A percentile compares a stretch with the other conserved stretches of the same genome.
phyloP scores from a whole-genome alignment of 30 jellyfish, hydroid and myxozoan genomes.

The Aurelia sp. region DNA sequence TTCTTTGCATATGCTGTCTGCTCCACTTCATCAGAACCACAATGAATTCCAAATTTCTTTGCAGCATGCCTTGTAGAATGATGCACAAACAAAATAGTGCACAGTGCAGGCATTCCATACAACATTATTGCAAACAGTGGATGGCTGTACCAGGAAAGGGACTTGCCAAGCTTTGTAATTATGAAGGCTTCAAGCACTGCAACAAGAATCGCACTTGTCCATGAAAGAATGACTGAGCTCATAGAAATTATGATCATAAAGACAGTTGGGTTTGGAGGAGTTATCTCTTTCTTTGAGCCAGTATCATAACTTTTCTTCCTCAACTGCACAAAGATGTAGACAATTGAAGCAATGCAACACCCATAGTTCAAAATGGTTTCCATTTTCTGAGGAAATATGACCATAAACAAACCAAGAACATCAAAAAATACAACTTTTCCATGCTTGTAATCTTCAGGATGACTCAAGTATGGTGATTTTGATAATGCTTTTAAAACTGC shows the following conservation, averaged over 20 bases:
- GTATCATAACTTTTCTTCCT: background rate
- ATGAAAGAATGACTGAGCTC: slow-evolving; percentile 52
- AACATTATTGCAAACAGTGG: slow-evolving; percentile 75
- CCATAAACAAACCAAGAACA: slow-evolving; percentile 77
- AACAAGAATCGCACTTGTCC: slow-evolving; percentile 66
- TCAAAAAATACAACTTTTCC: slow-evolving; percentile 91
- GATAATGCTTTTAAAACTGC: slow-evolving; percentile 72
- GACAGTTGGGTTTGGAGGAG: slow-evolving; percentile 3
- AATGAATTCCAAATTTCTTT: slow-evolving; percentile 36
- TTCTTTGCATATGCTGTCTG: slow-evolving; percentile 41
- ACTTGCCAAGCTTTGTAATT: slow-evolving; percentile 58
- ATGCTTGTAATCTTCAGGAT: slow-evolving; percentile 60
- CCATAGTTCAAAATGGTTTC: slow-evolving; percentile 32
- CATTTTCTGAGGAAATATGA: slow-evolving; percentile 75
- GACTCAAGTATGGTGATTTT: slow-evolving; percentile 75
- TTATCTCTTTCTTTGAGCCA: background rate
- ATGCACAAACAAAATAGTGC: slow-evolving; percentile 64
- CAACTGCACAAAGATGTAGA: slow-evolving; percentile 38
- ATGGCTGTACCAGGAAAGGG: slow-evolving; percentile 88
- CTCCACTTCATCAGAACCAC: background rate
- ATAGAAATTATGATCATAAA: slow-evolving; percentile 34
- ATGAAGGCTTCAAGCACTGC: slow-evolving; percentile 60
- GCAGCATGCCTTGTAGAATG: slow-evolving; percentile 27
- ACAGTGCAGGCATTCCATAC: slow-evolving; percentile 87
- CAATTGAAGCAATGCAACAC: slow-evolving; percentile 18